phyloP scores from a whole-genome alignment of 2,888 invertebrate species.

The Scelioninae gen. 1 region DNA sequence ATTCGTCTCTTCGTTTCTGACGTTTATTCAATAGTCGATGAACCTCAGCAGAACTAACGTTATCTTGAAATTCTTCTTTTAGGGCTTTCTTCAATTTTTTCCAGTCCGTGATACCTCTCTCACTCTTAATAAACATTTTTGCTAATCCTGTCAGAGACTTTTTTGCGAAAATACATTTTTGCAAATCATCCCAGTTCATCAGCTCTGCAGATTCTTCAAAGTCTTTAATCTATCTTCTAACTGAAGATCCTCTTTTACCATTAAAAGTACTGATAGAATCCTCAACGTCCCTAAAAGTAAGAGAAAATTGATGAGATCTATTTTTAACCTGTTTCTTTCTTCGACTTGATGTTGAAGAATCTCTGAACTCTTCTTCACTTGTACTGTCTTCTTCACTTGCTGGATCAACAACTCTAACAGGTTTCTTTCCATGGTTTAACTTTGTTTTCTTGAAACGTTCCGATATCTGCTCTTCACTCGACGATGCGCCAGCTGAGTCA shows the following conservation, averaged over 20 bases:
- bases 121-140: slow-evolving; percentile 33
- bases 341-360: too few relatives aligned
- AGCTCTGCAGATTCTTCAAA: slow-evolving; percentile 10
- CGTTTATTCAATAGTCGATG: slow-evolving; percentile 18
- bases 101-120: slow-evolving; percentile 24
- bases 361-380: too few relatives aligned
- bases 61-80: slow-evolving; percentile 1
- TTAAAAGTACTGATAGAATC: background rate
- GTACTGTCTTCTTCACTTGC: too few relatives aligned
- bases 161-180: slow-evolving; percentile 51
- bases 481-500: too few relatives aligned
- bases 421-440: too few relatives aligned
- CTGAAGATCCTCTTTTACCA: slow-evolving; percentile 6
- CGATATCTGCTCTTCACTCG: too few relatives aligned
- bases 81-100: slow-evolving; percentile 9
- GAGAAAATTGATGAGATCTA: too few relatives aligned
- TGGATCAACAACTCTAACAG: too few relatives aligned
- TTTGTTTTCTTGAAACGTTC: too few relatives aligned
- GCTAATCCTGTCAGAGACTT: slow-evolving; percentile 22
- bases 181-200: slow-evolving; percentile 13
- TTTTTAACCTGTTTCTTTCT: too few relatives aligned
- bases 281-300: slow-evolving; percentile 9
- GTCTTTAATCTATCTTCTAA: slow-evolving; percentile 6
- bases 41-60: slow-evolving; percentile 43
- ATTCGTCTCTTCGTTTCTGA: slow-evolving; percentile 45